Base-by-base conservation (phyloP, 2,888 invertebrate species). In the Ellobium chinense region DNA sequence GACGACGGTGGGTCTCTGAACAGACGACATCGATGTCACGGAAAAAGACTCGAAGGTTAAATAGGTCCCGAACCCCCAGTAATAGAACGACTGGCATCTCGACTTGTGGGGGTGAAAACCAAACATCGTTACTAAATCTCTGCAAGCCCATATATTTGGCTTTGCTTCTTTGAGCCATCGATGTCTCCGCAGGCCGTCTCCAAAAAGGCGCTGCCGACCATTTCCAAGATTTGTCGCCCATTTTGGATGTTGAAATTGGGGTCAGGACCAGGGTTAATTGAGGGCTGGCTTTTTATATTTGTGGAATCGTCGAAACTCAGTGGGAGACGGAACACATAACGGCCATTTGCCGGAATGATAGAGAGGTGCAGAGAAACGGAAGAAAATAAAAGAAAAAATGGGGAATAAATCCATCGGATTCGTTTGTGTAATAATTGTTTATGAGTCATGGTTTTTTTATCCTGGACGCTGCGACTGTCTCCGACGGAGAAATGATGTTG, bases 201-300 rank as follows among this genome's bases (percentile, higher is more conserved):
- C n/a, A n/a, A n/a, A n/a, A n/a, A n/a, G n/a, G n/a, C n/a, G n/a
- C n/a, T n/a, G n/a, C n/a, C n/a, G n/a, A n/a, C n/a, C n/a, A 34
- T 29, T 14, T 3, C 63, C 12, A 9, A 58, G 58, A 58, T 58
- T 58, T 58, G 21, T 58, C 24, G 5, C 63, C 63, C 14, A 31
- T 37, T 68, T 68, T 68, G 12, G 36, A 68, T 68, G n/a, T 68
- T 31, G 68, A 68, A 68, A 68, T 68, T 68, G 68, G 68, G 68
- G 68, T 68, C 68, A 34, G 68, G 18, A 12, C 39, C 7, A 24
- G 24, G 68, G 68, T 68, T 68, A 68, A 68, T 68, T 37, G 68
- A 68, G 65, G 65, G 68, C 18, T 21, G 18, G 37, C 39, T 37
- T 68, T 68, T 68, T 68, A 37, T 37, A 37, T 37, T 68, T 68